Percentiles rank a stretch among this genome's conserved stretches.
phyloP scores from a whole-genome alignment of 2,113 vertebrate genomes.

The Petromus typicus region DNA sequence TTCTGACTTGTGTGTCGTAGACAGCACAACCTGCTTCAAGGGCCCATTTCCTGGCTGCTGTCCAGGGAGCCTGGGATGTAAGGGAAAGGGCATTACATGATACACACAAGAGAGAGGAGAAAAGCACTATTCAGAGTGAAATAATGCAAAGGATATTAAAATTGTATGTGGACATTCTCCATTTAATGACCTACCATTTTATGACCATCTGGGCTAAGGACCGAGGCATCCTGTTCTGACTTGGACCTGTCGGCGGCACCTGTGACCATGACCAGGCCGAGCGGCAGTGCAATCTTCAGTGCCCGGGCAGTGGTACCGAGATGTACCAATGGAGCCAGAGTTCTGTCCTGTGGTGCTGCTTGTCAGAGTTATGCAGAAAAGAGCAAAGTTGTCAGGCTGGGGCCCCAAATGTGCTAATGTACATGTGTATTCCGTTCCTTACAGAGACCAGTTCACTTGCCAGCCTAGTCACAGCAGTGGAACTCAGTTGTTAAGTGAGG shows the following conservation, averaged over 20 bases:
- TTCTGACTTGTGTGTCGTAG: too few species aligned
- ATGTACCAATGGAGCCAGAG: neutral
- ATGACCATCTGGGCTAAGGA: too few species aligned
- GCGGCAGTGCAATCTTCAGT: too few species aligned
- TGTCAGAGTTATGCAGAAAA: neutral
- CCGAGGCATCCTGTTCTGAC: too few species aligned
- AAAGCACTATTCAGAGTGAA: neutral
- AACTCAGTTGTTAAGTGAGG: neutral
- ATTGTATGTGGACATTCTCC: neutral
- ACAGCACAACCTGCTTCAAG: too few species aligned
- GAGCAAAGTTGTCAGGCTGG: neutral
- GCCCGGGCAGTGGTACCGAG: too few species aligned
- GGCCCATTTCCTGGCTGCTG: neutral
- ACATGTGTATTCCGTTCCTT: neutral
- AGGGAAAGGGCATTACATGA: neutral
- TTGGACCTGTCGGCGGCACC: too few species aligned
- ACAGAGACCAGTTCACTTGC: neutral
- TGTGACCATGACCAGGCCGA: too few species aligned
- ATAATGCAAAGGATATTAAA: neutral
- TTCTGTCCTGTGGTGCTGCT: neutral
- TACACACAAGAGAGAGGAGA: neutral
- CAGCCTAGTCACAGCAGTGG: accelerated
- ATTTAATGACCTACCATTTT: neutral
- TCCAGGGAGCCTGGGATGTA: neutral
- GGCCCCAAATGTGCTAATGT: neutral